Base-by-base conservation (phyloP, 1,140 invertebrate genomes). In the Archegozetes longisetosus region DNA sequence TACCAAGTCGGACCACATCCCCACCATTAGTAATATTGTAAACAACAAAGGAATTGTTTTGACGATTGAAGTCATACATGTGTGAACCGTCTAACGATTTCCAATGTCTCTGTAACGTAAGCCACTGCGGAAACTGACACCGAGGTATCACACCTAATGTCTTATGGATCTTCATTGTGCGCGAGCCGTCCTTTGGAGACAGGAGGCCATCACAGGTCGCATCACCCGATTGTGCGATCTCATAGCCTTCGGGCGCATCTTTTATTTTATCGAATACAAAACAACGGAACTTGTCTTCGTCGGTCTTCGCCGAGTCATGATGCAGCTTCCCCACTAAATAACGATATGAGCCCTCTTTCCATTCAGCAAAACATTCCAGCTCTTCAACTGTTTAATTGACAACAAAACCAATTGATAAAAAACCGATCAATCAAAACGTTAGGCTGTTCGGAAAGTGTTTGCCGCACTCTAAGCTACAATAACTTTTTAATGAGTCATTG, bases 241-340 rank as follows among this genome's bases (percentile, higher is more conserved):
- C 79, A 72, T 85, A 86, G 68, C 85, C 71, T 62, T 75, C 65
- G 23, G 55, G 72, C 23, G 71, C 70, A 20, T 69, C 65, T 55
- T 64, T 61, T 2, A 40, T 55, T 27, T 64, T 62, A 50, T 70
- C 69, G 23, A 66, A 65, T 2, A 69, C 86, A 75, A 91, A 93
- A 76, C 89, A 92, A 62, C 88, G 78, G 73, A 88, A 93, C 58
- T 85, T 80, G 71, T 92, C 88, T 72, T 92, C 88, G 73, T 89
- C 88, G 64, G 84, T 85, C 59, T 85, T 85, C 46, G 85, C 84
- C 72, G 88, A 84, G 69, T 82, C 82, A 74, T 86, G 84, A 73
- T 75, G 58, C 71, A 77, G 74, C 67, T 80, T 83, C 23, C 86
- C 87, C 47, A 90, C 85, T 59, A 90, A 76, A 72, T 88, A 91